Evolutionary conservation across 2,888 invertebrate species (phyloP).

Genomic region (Lapara coniferarum): DNA sequence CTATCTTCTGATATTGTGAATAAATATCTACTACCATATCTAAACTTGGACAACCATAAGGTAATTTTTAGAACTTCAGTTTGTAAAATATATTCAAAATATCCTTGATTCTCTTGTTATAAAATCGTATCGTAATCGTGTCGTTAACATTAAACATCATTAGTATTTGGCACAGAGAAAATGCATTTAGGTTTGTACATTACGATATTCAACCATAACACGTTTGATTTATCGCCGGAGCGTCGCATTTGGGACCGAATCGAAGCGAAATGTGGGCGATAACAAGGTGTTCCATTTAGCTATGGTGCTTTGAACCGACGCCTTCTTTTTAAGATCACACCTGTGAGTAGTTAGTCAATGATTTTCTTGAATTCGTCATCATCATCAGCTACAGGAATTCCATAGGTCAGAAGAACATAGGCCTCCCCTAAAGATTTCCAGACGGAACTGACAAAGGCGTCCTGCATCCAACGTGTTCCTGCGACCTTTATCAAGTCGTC

Average conservation of each 20-base stretch:
- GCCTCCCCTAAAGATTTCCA: too few relatives aligned
- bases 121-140: slow-evolving; percentile 19
- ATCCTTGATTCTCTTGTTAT: neutral
- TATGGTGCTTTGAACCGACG: neutral
- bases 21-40: too few relatives aligned
- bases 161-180: slow-evolving; percentile 13
- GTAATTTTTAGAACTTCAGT: too few relatives aligned
- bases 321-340: neutral
- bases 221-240: slow-evolving; percentile 15
- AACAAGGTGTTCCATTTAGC: neutral
- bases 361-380: too few relatives aligned
- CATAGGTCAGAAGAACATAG: too few relatives aligned
- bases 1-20: too few relatives aligned
- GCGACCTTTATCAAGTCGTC: too few relatives aligned
- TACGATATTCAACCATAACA: slow-evolving; percentile 4
- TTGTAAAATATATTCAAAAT: neutral
- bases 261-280: slow-evolving; percentile 6
- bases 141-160: neutral
- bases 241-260: slow-evolving; percentile 2
- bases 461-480: too few relatives aligned
- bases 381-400: too few relatives aligned
- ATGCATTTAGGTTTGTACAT: slow-evolving; percentile 12
- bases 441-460: too few relatives aligned
- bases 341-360: too few relatives aligned
- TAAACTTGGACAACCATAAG: too few relatives aligned